Conservation (phyloP, 2,797 vertebrate genomes). For the Eidolon dupreanum region DNA sequence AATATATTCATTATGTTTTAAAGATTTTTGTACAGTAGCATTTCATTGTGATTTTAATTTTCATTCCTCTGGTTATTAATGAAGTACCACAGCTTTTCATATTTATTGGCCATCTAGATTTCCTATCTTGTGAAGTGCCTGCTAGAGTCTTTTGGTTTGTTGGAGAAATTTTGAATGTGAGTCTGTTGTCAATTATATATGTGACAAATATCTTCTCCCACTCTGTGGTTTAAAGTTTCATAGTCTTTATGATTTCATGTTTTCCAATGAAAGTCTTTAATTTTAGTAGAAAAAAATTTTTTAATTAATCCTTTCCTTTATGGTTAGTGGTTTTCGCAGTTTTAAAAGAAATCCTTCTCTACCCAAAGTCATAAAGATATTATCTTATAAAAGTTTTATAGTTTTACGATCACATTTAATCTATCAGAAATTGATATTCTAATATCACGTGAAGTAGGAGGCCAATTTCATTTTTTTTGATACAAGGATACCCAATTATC, state of each 20-base stretch:
- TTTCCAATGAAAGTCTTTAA: not conserved
- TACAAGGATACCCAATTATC: not conserved
- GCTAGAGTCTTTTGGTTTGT: not conserved
- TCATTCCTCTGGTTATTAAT: not conserved
- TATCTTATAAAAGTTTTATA: not conserved
- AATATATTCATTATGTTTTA: not conserved
- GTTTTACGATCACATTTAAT: not conserved
- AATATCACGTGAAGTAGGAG: not conserved
- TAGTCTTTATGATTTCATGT: not conserved
- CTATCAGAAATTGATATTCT: not conserved
- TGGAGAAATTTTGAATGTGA: not conserved
- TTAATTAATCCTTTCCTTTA: not conserved
- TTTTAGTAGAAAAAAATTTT: not conserved
- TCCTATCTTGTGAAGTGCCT: not conserved
- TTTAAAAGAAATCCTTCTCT: not conserved
- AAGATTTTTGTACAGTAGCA: not conserved
- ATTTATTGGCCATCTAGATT: not conserved
- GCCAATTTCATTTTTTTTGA: not conserved
- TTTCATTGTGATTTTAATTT: not conserved
- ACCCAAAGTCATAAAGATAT: not conserved
- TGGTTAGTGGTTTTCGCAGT: not conserved
- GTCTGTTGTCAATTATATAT: too few species aligned
- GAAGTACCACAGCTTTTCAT: not conserved
- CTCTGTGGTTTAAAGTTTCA: not conserved
- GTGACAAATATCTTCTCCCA: not conserved